Evolutionary conservation across 2,888 invertebrate species (phyloP).

Genomic region (Trisateles emortualis): DNA sequence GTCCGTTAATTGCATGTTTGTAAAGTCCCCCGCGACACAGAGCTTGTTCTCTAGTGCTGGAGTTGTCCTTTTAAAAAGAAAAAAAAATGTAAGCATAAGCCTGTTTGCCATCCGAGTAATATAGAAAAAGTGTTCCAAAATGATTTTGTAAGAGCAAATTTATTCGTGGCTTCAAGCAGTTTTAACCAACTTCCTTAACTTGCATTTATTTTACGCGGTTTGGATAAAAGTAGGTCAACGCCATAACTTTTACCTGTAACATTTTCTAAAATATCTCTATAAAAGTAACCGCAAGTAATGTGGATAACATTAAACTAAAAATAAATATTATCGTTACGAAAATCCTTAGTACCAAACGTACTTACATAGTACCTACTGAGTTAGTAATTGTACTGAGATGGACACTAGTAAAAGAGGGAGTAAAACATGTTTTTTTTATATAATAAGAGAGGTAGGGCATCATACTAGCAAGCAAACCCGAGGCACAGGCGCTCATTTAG

Average conservation of each 20-base stretch:
- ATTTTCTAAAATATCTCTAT: conserved; percentile 3
- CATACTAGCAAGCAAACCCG: no score
- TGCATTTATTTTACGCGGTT: conserved; percentile 38
- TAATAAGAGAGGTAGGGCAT: no score
- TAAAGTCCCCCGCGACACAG: no score
- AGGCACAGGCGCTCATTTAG: no score
- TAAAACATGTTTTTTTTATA: conserved; percentile 21
- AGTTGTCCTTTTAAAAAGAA: no score
- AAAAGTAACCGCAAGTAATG: not conserved
- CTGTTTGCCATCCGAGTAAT: no score
- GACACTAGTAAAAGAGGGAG: conserved; percentile 9
- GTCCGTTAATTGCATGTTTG: no score
- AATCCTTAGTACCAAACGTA: conserved; percentile 3
- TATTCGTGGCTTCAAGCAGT: conserved; percentile 33
- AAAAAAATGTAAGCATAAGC: no score
- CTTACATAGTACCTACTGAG: conserved; percentile 6
- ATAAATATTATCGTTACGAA: conserved; percentile 19
- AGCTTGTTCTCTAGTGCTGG: no score
- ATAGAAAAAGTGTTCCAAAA: conserved; percentile 35
- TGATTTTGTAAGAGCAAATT: conserved; percentile 39
- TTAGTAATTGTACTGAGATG: conserved; percentile 8
- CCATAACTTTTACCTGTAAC: conserved; percentile 14
- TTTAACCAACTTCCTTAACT: conserved; percentile 36
- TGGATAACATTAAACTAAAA: conserved; percentile 7
- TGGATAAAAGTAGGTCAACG: conserved; percentile 29